Evolutionary conservation across 2,113 vertebrate genomes (phyloP).

Genomic region (Pelecanus crispus): DNA sequence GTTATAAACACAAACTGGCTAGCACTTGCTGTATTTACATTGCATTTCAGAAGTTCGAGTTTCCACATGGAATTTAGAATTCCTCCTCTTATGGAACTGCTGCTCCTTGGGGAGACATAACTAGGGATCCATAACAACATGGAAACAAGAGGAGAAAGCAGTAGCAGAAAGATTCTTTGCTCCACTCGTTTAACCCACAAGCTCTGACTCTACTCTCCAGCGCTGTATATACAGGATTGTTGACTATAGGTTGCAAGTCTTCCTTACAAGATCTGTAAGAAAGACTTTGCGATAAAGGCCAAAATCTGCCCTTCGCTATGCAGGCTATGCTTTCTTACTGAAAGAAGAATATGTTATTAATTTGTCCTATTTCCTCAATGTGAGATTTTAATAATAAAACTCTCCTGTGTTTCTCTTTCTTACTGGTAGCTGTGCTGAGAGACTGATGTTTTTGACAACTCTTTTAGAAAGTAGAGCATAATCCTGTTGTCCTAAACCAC

Average conservation of each 20-base stretch:
- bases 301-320: not conserved
- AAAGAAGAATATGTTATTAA: not conserved
- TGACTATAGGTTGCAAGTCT: not conserved
- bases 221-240: fast-evolving
- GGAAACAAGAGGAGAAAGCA: not conserved
- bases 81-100: not conserved
- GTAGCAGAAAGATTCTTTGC: not conserved
- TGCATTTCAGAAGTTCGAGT: not conserved
- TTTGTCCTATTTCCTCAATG: not conserved
- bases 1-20: constrained; percentile 23
- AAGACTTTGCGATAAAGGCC: not conserved
- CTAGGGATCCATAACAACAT: not conserved
- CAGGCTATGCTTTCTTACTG: not conserved
- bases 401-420: not conserved
- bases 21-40: constrained; percentile 24
- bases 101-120: not conserved
- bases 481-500: not conserved
- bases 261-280: not conserved
- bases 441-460: not conserved
- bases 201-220: not conserved
- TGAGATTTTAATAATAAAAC: not conserved
- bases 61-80: constrained; percentile 36
- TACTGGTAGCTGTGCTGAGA: not conserved
- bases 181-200: not conserved
- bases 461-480: not conserved